Percentiles rank a stretch among this genome's conserved stretches.
These are phyloP conservation scores for Clarias pachynema DNA, from an alignment of 2,797 vertebrate species.

Conservation along the genomic window DNA sequence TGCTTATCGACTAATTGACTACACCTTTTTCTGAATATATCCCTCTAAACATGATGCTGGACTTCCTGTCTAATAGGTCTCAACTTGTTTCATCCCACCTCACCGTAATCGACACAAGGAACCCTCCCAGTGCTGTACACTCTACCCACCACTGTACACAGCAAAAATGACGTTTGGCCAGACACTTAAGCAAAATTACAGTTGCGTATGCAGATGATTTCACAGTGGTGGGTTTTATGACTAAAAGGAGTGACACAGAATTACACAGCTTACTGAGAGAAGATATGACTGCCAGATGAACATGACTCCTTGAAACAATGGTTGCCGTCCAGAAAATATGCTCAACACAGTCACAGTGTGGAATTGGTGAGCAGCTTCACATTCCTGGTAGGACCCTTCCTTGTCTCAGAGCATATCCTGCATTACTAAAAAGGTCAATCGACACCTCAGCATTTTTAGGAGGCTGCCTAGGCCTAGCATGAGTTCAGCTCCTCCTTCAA, in stretches of 20 bases:
- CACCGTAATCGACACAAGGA: background rate
- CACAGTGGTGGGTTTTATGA: constrained; percentile 5
- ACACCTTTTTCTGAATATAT: background rate
- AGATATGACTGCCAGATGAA: background rate
- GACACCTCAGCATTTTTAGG: background rate
- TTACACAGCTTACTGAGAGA: background rate
- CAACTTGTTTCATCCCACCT: background rate
- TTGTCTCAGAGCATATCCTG: background rate
- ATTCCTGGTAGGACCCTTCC: background rate
- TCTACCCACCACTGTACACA: constrained; percentile 1
- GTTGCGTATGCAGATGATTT: constrained; percentile 4
- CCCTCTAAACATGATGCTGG: background rate
- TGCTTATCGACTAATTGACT: background rate
- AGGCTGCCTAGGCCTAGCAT: background rate
- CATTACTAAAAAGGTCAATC: background rate
- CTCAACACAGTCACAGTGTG: background rate
- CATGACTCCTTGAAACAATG: background rate
- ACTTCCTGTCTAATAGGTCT: background rate
- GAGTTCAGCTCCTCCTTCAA: background rate
- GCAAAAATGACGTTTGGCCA: background rate
- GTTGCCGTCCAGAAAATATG: background rate
- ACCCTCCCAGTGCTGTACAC: background rate
- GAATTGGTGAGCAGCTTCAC: background rate
- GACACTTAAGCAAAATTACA: constrained; percentile 15
- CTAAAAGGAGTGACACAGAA: constrained; percentile 3